Evolutionary conservation across 2,113 vertebrate genomes (phyloP), one percentile per base, ranked within the genome.

Genomic region (Sus scrofa): DNA sequence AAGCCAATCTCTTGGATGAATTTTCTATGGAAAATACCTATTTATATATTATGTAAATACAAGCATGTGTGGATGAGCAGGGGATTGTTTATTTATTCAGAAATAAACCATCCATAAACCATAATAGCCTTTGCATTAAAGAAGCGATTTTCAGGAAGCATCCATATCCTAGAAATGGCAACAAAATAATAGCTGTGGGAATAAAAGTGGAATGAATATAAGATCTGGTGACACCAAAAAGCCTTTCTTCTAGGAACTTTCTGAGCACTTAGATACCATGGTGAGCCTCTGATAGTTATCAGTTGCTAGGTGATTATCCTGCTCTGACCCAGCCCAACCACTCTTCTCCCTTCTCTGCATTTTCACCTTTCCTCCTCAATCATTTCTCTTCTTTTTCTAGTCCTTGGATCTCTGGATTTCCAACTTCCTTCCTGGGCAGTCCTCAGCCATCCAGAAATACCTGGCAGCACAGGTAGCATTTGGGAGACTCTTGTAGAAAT

Each of bases 1-100:
- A 97, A 88, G 12, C 13, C 88, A 96, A 63, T 97, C 92, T 97
- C 98, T 97, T 68, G 67, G 88, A 52, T 92, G 85, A 60, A 68
- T 2, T 88, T 93, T 1, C 5, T 68, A 77, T 13, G 71, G 30
- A 67, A 90, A 96, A 44, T 32, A 93, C 19, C 0, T 19, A 8
- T 86, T 93, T 91, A 20, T 89, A 58, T 4, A 71, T 9, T 16
- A 13, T 44, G 39, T 74, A 63, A 85, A 87, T 56, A 62, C 7
- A 86, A 86, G 20, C 7, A 20, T 58, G 32, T 32, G 20, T n/a
- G 8, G 39, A 20, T 77, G 65, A 32, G 6, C 6, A 11, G 30
- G 5, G 32, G 22, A 3, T 11, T 44, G 39, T 73, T 24, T 58
- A 10, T 7, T 93, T 86, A 93, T 18, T 7, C 2, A 50, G 16